Conservation (phyloP, 2,113 vertebrate species). For the Oreochromis tanganicae region DNA sequence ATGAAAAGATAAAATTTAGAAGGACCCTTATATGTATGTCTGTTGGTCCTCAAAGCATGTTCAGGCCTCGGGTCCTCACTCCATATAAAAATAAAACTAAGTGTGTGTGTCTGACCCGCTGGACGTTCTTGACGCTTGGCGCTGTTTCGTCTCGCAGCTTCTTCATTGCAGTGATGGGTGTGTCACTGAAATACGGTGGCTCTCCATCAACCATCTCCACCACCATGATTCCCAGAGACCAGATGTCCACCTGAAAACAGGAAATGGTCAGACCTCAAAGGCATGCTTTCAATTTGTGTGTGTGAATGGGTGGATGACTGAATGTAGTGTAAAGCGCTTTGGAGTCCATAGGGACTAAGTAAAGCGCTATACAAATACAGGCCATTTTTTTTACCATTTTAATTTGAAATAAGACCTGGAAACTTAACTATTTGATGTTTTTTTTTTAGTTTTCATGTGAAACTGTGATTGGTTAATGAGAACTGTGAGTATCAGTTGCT, state of each 20-base stretch:
- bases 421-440: background rate
- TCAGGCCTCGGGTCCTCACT: background rate
- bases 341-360: background rate
- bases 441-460: background rate
- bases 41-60: background rate
- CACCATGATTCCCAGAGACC: conserved; percentile 95
- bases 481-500: background rate
- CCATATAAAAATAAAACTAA: background rate
- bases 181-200: conserved; percentile 89
- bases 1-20: background rate
- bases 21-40: background rate
- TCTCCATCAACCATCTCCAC: conserved; percentile 96
- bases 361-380: background rate
- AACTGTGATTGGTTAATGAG: background rate
- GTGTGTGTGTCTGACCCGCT: conserved; percentile 69
- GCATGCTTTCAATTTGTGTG: background rate
- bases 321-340: background rate
- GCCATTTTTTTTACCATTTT: background rate
- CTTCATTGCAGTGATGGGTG: conserved; percentile 90
- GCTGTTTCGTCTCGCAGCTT: conserved; percentile 83
- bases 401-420: background rate
- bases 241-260: conserved; percentile 83
- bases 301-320: background rate
- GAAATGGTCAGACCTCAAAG: background rate
- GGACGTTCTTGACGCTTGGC: conserved; percentile 79